Evolutionary conservation across 2,888 invertebrate genomes (phyloP), one percentile per base, ranked within the genome.

Genomic region (Oxytorus armatus): DNA sequence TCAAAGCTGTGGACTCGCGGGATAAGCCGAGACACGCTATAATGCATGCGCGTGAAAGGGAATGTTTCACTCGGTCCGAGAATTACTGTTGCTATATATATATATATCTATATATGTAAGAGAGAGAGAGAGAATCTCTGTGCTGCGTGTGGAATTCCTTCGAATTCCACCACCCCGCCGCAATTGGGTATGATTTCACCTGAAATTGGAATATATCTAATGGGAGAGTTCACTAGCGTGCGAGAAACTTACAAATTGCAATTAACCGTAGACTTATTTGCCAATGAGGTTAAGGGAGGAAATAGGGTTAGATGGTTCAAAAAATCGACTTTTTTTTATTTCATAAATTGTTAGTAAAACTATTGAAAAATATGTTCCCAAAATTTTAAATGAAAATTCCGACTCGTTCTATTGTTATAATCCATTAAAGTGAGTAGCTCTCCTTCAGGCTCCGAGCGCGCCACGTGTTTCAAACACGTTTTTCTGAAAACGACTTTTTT

Each of bases 61-160:
- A 65, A 75, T 70, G 75, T 79, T 79, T 66, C 70, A 76, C 79
- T 70, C 49, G 42, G 65, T 59, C 42, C 39, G 65, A 39, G 65
- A 47, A 79, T 39, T 18, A 74, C 79, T 33, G 44, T 79, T 44
- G 25, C 65, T n/a, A n/a, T n/a, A n/a, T n/a, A n/a, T n/a, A n/a
- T n/a, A n/a, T n/a, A n/a, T n/a, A n/a, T n/a, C n/a, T n/a, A n/a
- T n/a, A n/a, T n/a, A n/a, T n/a, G n/a, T n/a, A n/a, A n/a, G n/a
- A n/a, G n/a, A n/a, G n/a, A n/a, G n/a, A n/a, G 69, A 57, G 59
- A 4, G 16, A 51, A 75, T 57, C 49, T 70, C 74, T 39, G 75
- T 49, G 63, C 74, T 39, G 75, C 57, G 63, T 44, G 69, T 65
- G 70, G 36, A 75, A 79, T 76, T 79, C 53, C 79, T 59, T 57